Evolutionary conservation across 2,888 invertebrate genomes (phyloP).

Genomic region (Volucella inflata): DNA sequence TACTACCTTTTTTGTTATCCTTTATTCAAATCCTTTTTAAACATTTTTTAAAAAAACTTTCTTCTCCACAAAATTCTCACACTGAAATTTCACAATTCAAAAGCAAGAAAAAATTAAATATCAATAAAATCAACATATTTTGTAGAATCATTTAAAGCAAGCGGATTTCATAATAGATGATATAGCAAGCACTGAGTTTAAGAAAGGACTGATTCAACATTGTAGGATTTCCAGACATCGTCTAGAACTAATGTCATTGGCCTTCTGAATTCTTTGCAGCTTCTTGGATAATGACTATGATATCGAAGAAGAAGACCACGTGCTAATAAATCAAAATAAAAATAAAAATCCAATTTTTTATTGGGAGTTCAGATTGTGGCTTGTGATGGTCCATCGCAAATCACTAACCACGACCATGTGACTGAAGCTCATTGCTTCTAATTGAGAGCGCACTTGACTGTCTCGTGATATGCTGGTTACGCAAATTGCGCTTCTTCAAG

Average conservation of each 20-base stretch:
- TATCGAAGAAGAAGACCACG: background rate
- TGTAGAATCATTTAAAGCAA: background rate
- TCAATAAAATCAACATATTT: background rate
- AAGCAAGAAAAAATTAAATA: too few species aligned
- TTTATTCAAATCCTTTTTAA: background rate
- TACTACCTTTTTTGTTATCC: conserved; percentile 1
- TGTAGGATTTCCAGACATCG: background rate
- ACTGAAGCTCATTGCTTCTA: background rate
- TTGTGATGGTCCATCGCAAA: background rate
- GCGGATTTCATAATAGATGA: background rate
- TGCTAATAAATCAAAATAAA: background rate
- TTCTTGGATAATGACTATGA: background rate
- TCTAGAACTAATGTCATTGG: conserved; percentile 2
- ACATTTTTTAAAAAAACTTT: background rate
- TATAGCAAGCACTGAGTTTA: background rate
- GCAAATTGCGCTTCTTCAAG: too few species aligned
- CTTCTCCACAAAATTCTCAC: too few species aligned
- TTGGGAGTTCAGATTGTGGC: conserved; percentile 5
- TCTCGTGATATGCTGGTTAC: background rate
- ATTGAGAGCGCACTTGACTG: conserved; percentile 3
- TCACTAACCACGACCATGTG: background rate
- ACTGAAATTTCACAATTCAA: background rate
- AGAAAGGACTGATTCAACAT: background rate
- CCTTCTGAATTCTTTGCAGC: background rate
- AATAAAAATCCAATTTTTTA: background rate